These are phyloP conservation scores for Odocoileus virginianus DNA, from an alignment of 2,113 vertebrate species.

Conservation along the genomic window DNA sequence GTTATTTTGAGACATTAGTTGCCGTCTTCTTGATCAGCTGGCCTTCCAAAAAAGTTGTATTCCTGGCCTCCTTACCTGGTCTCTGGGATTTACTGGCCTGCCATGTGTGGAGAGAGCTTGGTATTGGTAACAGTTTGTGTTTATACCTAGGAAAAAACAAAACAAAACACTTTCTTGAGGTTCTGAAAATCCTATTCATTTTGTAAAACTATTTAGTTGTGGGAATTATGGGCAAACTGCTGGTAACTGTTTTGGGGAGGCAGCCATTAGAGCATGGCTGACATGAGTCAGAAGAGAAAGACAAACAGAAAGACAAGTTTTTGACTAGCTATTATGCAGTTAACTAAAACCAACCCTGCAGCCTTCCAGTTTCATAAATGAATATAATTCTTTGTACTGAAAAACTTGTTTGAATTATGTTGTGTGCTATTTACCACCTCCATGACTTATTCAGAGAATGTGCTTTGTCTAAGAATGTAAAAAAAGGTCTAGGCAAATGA, in stretches of 20 bases:
- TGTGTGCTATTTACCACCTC: neutral
- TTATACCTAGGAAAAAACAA: neutral
- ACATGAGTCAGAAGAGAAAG: neutral
- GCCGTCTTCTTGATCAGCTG: neutral
- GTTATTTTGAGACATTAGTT: neutral
- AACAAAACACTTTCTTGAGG: neutral
- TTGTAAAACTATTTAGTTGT: neutral
- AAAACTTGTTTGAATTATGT: neutral
- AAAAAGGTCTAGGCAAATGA: neutral
- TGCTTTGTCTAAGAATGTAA: neutral
- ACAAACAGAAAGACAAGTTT: neutral
- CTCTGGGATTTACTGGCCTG: neutral
- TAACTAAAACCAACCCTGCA: neutral
- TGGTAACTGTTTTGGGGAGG: neutral
- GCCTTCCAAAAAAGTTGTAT: neutral
- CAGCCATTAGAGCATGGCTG: neutral
- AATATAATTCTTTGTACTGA: neutral
- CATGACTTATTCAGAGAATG: neutral
- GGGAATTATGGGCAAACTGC: neutral
- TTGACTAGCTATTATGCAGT: neutral
- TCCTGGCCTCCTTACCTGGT: neutral
- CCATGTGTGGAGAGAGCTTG: neutral
- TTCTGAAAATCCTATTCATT: neutral
- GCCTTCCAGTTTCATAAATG: neutral
- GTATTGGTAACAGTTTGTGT: rapidly evolving